Percentiles rank a stretch among this genome's conserved stretches.
Evolutionary conservation across 1,140 invertebrate species (phyloP).

Genomic region (Apis cerana): DNA sequence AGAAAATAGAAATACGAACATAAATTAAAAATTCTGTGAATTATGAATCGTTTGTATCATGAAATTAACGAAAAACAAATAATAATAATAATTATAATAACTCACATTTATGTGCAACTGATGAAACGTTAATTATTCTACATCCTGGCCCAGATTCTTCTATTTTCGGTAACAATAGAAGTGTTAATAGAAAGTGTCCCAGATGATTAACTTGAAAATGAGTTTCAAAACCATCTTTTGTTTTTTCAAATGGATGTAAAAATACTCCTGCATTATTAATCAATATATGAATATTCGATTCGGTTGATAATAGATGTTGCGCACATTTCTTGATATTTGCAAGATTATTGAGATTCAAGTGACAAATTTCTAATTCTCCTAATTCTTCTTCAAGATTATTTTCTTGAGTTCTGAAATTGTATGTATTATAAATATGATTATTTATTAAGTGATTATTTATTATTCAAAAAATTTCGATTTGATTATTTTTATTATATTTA

Average conservation of each 20-base stretch:
- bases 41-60: too few species aligned
- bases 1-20: too few species aligned
- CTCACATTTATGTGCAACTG: slow-evolving; percentile 78
- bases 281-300: slow-evolving; percentile 86
- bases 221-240: slow-evolving; percentile 90
- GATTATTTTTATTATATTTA: too few species aligned
- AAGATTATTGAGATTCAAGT: slow-evolving; percentile 88
- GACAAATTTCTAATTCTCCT: slow-evolving; percentile 83
- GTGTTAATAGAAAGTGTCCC: slow-evolving; percentile 92
- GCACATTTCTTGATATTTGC: slow-evolving; percentile 88
- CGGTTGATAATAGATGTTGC: slow-evolving; percentile 82
- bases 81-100: not conserved
- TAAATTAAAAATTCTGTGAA: too few species aligned
- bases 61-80: too few species aligned
- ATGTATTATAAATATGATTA: not conserved
- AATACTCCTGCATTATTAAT: slow-evolving; percentile 93
- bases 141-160: slow-evolving; percentile 81
- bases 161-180: slow-evolving; percentile 86
- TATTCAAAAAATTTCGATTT: too few species aligned
- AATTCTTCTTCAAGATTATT: slow-evolving; percentile 75
- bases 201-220: slow-evolving; percentile 90
- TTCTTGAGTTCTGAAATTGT: slow-evolving; percentile 64
- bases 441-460: too few species aligned
- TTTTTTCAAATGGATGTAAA: slow-evolving; percentile 85
- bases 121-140: slow-evolving; percentile 87